Conservation (phyloP, 2,113 vertebrate species). For the Scatophagus argus region DNA sequence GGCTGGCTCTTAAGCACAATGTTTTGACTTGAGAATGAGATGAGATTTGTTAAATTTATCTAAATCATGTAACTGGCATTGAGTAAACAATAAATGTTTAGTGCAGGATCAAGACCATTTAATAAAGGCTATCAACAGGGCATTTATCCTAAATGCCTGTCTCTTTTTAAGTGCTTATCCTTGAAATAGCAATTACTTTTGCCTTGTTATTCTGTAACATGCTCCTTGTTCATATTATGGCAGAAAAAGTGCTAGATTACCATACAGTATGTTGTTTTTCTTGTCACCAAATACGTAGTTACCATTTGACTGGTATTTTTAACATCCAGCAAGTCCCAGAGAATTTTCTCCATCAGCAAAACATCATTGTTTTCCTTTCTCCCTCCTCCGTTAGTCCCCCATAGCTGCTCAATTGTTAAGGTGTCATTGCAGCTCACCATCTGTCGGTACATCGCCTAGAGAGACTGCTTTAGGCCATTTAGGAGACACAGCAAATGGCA, state of each 20-base stretch:
- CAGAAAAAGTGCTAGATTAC: neutral
- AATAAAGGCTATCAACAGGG: neutral
- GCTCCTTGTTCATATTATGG: neutral
- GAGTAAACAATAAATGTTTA: neutral
- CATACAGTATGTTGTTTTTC: neutral
- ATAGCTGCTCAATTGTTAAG: slow-evolving; percentile 17
- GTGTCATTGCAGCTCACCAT: slow-evolving; percentile 1
- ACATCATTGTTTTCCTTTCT: neutral
- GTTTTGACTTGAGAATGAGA: neutral
- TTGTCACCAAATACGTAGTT: neutral
- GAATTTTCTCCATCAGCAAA: slow-evolving; percentile 11
- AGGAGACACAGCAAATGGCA: slow-evolving; percentile 31
- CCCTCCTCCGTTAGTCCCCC: neutral
- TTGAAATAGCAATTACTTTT: neutral
- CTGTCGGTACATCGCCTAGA: slow-evolving; percentile 4
- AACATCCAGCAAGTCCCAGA: slow-evolving; percentile 1
- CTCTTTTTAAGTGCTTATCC: neutral
- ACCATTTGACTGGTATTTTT: neutral
- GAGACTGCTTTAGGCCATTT: neutral
- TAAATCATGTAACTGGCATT: neutral
- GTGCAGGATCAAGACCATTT: neutral
- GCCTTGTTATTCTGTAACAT: neutral
- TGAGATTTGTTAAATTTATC: neutral
- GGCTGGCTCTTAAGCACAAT: neutral
- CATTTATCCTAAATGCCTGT: neutral